Evolutionary conservation across 2,113 vertebrate genomes (phyloP).

Genomic region (Colistium nudipinnis): DNA sequence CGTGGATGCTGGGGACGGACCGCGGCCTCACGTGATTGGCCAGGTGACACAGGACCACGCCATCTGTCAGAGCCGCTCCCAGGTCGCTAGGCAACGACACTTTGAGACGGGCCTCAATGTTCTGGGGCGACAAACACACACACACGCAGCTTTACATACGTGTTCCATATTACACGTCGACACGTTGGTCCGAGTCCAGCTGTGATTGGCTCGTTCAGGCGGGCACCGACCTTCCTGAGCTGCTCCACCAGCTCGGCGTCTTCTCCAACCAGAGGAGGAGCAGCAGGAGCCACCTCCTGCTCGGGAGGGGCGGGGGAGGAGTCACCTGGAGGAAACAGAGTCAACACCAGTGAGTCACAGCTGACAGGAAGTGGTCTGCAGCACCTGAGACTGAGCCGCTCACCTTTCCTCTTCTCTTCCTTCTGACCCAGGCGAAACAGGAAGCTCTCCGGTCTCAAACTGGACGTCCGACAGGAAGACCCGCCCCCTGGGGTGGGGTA

Average conservation of each 20-base stretch:
- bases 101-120: slow-evolving; percentile 94
- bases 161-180: not conserved
- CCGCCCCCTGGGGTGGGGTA: slow-evolving; percentile 82
- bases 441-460: slow-evolving; percentile 91
- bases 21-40: slow-evolving; percentile 96
- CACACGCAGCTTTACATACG: not conserved
- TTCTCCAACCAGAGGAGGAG: slow-evolving; percentile 66
- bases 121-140: slow-evolving; percentile 75
- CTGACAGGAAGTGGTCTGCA: not conserved
- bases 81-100: slow-evolving; percentile 92
- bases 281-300: slow-evolving; percentile 23
- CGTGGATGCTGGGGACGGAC: slow-evolving; percentile 96
- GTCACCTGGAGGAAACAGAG: slow-evolving; percentile 46
- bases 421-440: slow-evolving; percentile 88
- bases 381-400: too few species aligned
- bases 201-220: too few species aligned
- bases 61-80: slow-evolving; percentile 93
- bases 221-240: slow-evolving; percentile 86
- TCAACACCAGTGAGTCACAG: slow-evolving; percentile 1
- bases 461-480: slow-evolving; percentile 80
- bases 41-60: slow-evolving; percentile 96
- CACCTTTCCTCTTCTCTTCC: slow-evolving; percentile 91
- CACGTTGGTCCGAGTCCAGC: too few species aligned
- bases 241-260: slow-evolving; percentile 86
- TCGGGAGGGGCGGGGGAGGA: slow-evolving; percentile 2